A percentile compares a stretch with the other conserved stretches of the same genome.
These are phyloP conservation scores for Syngnathoides biaculeatus DNA, from an alignment of 2,113 vertebrate genomes.

Conservation along the genomic window DNA sequence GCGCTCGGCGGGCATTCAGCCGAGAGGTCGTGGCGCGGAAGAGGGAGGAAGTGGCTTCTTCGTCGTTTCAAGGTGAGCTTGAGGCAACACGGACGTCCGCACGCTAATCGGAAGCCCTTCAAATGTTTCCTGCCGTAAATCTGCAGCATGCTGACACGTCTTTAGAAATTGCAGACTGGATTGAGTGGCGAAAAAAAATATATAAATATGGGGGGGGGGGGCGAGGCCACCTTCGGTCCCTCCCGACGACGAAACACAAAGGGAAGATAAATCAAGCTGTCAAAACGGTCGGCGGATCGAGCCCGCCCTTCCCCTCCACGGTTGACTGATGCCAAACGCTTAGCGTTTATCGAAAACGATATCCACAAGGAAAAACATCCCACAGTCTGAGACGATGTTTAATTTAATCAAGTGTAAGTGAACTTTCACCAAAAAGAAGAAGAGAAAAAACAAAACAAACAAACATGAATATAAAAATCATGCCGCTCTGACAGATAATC, in stretches of 20 bases:
- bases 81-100: constrained; percentile 58
- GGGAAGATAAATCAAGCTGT: constrained; percentile 49
- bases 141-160: constrained; percentile 45
- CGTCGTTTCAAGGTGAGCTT: constrained; percentile 59
- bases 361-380: constrained; percentile 49
- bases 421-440: constrained; percentile 54
- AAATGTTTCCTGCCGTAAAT: constrained; percentile 46
- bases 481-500: constrained; percentile 68
- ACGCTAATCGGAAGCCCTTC: constrained; percentile 33
- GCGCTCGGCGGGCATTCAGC: constrained; percentile 5
- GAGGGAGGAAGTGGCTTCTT: constrained; percentile 54
- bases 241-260: constrained; percentile 43
- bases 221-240: constrained; percentile 39
- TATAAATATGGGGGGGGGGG: too few species aligned
- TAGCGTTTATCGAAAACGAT: constrained; percentile 57
- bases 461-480: too few species aligned
- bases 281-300: constrained; percentile 27
- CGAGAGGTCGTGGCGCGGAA: constrained; percentile 20
- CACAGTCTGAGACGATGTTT: constrained; percentile 67
- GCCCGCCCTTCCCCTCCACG: not conserved
- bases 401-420: constrained; percentile 75
- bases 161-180: constrained; percentile 55
- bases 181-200: constrained; percentile 52
- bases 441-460: constrained; percentile 14
- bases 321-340: constrained; percentile 38